Evolutionary conservation across 2,113 vertebrate species (phyloP).

Genomic region (Cyanistes caeruleus): DNA sequence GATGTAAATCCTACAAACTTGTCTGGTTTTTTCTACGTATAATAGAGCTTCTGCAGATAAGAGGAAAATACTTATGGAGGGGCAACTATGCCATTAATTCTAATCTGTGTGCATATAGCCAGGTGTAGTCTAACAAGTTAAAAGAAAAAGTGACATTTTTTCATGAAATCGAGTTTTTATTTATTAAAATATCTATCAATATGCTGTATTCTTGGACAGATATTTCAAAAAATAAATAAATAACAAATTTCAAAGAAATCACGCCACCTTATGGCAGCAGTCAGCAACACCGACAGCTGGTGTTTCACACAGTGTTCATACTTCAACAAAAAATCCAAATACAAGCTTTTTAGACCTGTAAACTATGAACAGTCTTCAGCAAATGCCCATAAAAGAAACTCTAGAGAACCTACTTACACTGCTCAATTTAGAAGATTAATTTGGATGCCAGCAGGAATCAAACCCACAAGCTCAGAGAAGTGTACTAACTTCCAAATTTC

Average conservation of each 20-base stretch:
- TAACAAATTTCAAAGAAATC: conserved; percentile 12
- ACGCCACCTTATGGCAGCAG: conserved; percentile 52
- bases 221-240: background rate
- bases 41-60: background rate
- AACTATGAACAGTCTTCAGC: background rate
- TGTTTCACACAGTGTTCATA: background rate
- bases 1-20: background rate
- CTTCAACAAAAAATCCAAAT: background rate
- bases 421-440: background rate
- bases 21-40: background rate
- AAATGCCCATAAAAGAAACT: background rate
- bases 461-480: background rate
- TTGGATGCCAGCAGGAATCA: background rate
- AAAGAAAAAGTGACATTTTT: background rate
- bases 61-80: background rate
- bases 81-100: background rate
- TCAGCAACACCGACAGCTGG: background rate
- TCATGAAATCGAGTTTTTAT: background rate
- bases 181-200: background rate
- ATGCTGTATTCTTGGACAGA: background rate
- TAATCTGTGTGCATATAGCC: background rate
- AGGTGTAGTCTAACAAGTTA: background rate
- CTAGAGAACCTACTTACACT: background rate
- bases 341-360: background rate
- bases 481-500: background rate